These are phyloP conservation scores for Cheirogaleus medius DNA, from an alignment of 2,113 vertebrate genomes.

Conservation along the genomic window DNA sequence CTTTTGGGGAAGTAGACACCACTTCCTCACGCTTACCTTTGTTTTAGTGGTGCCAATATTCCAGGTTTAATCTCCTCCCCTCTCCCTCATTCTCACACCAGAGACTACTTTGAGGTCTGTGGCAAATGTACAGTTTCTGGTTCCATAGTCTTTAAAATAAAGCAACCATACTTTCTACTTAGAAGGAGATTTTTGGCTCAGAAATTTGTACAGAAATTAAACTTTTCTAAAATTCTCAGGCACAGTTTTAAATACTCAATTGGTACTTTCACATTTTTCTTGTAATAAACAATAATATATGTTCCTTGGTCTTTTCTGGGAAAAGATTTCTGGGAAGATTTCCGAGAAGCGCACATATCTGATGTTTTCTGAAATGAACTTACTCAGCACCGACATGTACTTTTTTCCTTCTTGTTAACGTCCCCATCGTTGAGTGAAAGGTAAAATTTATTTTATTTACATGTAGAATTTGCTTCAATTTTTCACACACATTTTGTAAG, in stretches of 20 bases:
- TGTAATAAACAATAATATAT: background rate
- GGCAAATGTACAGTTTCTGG: background rate
- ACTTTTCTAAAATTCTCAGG: background rate
- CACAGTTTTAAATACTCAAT: background rate
- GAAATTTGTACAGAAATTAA: background rate
- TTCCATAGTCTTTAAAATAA: background rate
- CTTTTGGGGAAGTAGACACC: background rate
- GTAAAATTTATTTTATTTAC: constrained; percentile 32
- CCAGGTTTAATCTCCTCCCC: background rate
- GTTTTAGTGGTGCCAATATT: background rate
- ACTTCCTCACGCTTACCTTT: background rate
- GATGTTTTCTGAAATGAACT: background rate
- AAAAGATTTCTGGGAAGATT: background rate
- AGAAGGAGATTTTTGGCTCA: background rate
- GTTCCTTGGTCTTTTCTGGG: background rate
- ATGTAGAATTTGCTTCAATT: background rate
- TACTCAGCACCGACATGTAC: background rate
- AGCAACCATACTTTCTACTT: background rate
- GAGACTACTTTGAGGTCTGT: background rate
- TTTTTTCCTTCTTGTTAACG: background rate
- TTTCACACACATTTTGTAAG: constrained; percentile 6
- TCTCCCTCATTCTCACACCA: background rate
- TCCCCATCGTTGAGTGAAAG: background rate
- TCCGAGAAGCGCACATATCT: background rate
- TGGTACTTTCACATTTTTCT: background rate